phyloP scores from a whole-genome alignment of 1,140 invertebrate species.

The Caenorhabditis brenneri region DNA sequence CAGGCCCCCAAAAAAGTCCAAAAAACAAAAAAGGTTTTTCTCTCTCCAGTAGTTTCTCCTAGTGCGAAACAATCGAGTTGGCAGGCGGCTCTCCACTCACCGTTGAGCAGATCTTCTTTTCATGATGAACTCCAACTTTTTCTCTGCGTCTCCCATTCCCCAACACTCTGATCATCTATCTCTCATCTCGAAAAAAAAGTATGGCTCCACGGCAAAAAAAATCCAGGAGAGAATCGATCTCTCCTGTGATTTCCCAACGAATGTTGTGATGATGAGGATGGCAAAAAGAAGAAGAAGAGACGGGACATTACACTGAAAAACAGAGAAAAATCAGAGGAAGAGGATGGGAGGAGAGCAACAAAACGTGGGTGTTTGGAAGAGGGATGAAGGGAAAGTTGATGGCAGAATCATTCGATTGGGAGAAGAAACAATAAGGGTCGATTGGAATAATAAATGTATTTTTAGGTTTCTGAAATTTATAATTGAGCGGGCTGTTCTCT shows the following conservation, averaged over 20 bases:
- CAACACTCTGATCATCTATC: not conserved
- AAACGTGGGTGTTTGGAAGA: not conserved
- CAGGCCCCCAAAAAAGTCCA: not conserved
- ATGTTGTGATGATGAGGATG: conserved; percentile 2
- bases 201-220: not conserved
- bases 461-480: too few species aligned
- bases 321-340: not conserved
- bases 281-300: not conserved
- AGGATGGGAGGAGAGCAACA: not conserved
- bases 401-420: conserved; percentile 2
- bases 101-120: conserved; percentile 15
- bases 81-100: not conserved
- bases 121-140: conserved; percentile 22
- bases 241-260: not conserved
- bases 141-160: not conserved
- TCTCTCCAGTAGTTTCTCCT: not conserved
- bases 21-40: not conserved
- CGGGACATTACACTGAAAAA: conserved; percentile 9
- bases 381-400: not conserved
- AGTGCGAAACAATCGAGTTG: conserved; percentile 5
- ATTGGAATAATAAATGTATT: not conserved
- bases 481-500: too few species aligned
- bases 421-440: not conserved
- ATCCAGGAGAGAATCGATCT: not conserved
- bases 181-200: not conserved